Evolutionary conservation across 2,888 invertebrate genomes (phyloP), one percentile per base, ranked within the genome.

Genomic region (Poecilus cupreus): DNA sequence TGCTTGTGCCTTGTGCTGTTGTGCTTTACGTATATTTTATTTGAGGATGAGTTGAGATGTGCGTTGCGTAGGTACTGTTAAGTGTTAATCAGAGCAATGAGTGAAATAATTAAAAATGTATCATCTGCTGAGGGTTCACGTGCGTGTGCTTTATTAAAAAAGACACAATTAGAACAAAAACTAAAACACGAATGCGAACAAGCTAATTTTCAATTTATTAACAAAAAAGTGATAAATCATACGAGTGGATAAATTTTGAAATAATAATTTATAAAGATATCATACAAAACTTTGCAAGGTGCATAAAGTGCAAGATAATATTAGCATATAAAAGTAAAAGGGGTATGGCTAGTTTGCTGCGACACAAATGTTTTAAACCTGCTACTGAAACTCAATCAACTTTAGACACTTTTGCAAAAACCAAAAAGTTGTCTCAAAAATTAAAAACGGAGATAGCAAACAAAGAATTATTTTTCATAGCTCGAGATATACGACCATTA

Each of bases 241-340:
- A 37, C 10, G 10, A 6, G 4, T 83, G 83, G 83, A 80, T 80
- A 72, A 75, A 81, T 20, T 83, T 83, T 70, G 76, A 81, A 18
- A 77, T 82, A 22, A 83, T 83, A 18, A 80, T 76, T 39, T 83
- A 83, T 82, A 81, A 82, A 77, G 82, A 82, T 72, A 70, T 75
- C 22, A 81, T 80, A 51, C 82, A 82, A 46, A 81, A 81, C 68
- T 83, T 80, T 60, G 83, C 83, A 0, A 79, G 81, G 22, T 83
- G 83, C 70, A 68, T 81, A 3, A 77, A 75, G 32, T 83, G 83
- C 26, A 80, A 68, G 24, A 70, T 79, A 8, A 82, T 83, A n/a
- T 39, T 83, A 16, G 82, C 82, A n/a, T 83, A 83, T 80, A 82
- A 82, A 54, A 75, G 68, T 37, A 70, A 81, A 11, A 83, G 83